phyloP scores from a whole-genome alignment of 2,797 vertebrate species.

The Aldrovandia affinis region DNA sequence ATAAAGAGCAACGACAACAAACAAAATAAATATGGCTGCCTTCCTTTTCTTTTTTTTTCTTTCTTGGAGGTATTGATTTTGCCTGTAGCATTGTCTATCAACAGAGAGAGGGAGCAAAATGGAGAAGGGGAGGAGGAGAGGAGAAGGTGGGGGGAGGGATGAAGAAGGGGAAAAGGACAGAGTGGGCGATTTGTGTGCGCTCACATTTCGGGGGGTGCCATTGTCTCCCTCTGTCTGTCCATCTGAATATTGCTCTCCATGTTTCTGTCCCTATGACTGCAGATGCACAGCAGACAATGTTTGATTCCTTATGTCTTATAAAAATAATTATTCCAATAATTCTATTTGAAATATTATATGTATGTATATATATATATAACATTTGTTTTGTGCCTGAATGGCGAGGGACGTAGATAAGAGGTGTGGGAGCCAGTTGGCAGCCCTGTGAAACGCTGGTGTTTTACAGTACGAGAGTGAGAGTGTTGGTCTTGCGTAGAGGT shows the following conservation, averaged over 20 bases:
- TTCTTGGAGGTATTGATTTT: slow-evolving; percentile 69
- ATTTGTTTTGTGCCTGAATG: slow-evolving; percentile 39
- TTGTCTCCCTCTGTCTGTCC: background rate
- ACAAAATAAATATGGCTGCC: slow-evolving; percentile 71
- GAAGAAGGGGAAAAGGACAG: slow-evolving; percentile 48
- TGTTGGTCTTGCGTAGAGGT: slow-evolving; percentile 80
- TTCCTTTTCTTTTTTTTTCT: slow-evolving; percentile 65
- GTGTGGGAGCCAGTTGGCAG: background rate
- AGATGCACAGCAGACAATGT: background rate
- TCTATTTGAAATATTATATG: no score
- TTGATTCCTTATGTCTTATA: no score
- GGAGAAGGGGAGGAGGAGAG: slow-evolving; percentile 53
- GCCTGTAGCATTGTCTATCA: slow-evolving; percentile 61
- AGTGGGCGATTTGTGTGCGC: background rate
- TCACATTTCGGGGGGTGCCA: no score
- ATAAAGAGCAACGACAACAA: slow-evolving; percentile 25
- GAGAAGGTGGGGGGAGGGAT: slow-evolving; percentile 49
- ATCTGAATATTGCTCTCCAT: background rate
- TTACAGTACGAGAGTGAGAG: slow-evolving; percentile 61
- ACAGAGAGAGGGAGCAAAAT: slow-evolving; percentile 41
- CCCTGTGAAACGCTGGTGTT: slow-evolving; percentile 8
- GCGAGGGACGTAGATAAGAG: slow-evolving; percentile 42
- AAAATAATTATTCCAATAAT: no score
- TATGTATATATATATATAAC: no score
- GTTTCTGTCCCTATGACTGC: background rate